phyloP scores from a whole-genome alignment of 2,113 vertebrate species.

The Melozone crissalis region DNA sequence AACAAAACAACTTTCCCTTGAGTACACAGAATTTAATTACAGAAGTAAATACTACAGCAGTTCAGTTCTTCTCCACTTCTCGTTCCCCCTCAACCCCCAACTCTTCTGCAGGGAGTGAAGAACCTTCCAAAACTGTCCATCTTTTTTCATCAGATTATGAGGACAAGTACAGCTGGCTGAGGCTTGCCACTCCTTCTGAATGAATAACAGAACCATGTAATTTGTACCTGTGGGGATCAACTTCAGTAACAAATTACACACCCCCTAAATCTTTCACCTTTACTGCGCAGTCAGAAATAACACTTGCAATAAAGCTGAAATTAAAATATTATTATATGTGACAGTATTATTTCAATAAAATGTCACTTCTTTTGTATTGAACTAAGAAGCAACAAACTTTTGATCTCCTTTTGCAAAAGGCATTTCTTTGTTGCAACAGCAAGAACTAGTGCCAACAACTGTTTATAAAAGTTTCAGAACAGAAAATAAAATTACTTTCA shows the following conservation, averaged over 20 bases:
- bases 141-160: background rate
- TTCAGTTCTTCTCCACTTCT: background rate
- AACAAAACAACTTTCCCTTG: background rate
- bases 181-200: background rate
- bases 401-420: background rate
- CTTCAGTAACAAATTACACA: background rate
- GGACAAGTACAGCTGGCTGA: background rate
- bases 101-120: background rate
- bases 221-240: background rate
- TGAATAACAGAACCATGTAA: background rate
- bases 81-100: background rate
- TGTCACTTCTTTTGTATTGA: background rate
- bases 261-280: background rate
- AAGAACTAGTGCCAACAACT: background rate
- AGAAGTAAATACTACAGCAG: background rate
- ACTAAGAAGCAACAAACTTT: background rate
- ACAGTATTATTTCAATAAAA: background rate
- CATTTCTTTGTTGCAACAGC: background rate
- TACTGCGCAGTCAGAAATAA: background rate
- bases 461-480: background rate
- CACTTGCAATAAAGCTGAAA: background rate
- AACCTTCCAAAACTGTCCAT: background rate
- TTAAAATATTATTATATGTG: background rate
- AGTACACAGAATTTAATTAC: background rate
- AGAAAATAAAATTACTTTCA: conserved; percentile 5